These are phyloP conservation scores for Hyaena hyaena DNA, from an alignment of 2,113 vertebrate genomes.

Conservation along the genomic window DNA sequence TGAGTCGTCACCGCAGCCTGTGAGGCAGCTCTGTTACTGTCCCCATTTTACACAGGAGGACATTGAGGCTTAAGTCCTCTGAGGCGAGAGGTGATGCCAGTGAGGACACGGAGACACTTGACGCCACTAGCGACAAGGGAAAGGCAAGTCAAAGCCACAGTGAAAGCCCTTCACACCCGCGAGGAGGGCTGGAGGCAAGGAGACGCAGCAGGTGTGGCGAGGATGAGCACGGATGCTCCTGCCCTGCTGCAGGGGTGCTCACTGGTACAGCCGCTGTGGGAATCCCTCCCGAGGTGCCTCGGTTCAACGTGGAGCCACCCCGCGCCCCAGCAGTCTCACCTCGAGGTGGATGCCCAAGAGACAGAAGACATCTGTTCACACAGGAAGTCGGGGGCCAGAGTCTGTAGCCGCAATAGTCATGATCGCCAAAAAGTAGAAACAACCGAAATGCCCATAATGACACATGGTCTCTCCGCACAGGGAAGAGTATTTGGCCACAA, in stretches of 20 bases:
- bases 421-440: fast-evolving
- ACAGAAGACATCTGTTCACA: fast-evolving
- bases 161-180: not conserved
- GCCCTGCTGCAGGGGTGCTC: too few relatives aligned
- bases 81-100: not conserved
- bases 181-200: not conserved
- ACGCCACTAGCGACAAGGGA: not conserved
- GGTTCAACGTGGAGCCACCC: fast-evolving
- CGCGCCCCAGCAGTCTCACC: fast-evolving
- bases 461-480: fast-evolving
- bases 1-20: not conserved
- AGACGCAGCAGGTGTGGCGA: fast-evolving
- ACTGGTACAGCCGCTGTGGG: fast-evolving
- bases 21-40: not conserved
- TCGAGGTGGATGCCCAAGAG: not conserved
- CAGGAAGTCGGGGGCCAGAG: fast-evolving
- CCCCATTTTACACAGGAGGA: not conserved
- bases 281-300: not conserved
- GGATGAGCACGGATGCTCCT: too few relatives aligned
- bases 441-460: fast-evolving
- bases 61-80: not conserved
- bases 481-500: fast-evolving
- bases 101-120: not conserved
- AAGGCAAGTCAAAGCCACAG: not conserved
- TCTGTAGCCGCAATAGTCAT: fast-evolving